Conservation (phyloP, 2,888 invertebrate species). For the Diaprepes abbreviatus region DNA sequence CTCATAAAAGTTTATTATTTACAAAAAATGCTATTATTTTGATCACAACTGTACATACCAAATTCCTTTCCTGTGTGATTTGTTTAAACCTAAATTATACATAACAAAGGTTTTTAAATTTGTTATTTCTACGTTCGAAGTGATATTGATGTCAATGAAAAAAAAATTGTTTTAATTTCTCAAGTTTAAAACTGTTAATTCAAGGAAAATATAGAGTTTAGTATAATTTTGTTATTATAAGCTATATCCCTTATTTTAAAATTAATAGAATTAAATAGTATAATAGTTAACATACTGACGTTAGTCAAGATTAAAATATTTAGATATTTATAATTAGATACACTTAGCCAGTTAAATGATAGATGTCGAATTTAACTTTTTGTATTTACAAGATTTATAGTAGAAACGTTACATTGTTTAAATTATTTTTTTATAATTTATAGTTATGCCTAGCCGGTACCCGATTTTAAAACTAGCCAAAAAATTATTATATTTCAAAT, state of each 20-base stretch:
- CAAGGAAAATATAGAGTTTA: neutral
- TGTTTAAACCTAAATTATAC: too few relatives aligned
- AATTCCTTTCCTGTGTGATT: neutral
- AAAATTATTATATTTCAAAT: slow-evolving; percentile 8
- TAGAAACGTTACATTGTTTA: neutral
- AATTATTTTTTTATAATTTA: neutral
- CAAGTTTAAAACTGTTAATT: neutral
- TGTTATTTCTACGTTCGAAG: neutral
- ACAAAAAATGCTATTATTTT: too few relatives aligned
- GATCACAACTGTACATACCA: too few relatives aligned
- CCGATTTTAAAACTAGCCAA: slow-evolving; percentile 10
- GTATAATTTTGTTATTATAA: neutral
- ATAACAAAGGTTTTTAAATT: too few relatives aligned
- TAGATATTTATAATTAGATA: slow-evolving; percentile 8
- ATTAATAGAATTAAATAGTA: neutral
- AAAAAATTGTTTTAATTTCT: neutral
- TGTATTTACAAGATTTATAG: slow-evolving; percentile 2
- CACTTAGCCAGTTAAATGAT: slow-evolving; percentile 11
- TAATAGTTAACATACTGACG: slow-evolving; percentile 3
- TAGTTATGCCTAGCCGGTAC: neutral
- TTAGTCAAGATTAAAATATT: neutral
- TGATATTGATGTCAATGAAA: slow-evolving; percentile 11
- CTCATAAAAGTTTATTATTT: too few relatives aligned
- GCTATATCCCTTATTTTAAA: neutral
- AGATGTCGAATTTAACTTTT: slow-evolving; percentile 5